Evolutionary conservation across 2,113 vertebrate genomes (phyloP).

Genomic region (Bothrops jararaca): DNA sequence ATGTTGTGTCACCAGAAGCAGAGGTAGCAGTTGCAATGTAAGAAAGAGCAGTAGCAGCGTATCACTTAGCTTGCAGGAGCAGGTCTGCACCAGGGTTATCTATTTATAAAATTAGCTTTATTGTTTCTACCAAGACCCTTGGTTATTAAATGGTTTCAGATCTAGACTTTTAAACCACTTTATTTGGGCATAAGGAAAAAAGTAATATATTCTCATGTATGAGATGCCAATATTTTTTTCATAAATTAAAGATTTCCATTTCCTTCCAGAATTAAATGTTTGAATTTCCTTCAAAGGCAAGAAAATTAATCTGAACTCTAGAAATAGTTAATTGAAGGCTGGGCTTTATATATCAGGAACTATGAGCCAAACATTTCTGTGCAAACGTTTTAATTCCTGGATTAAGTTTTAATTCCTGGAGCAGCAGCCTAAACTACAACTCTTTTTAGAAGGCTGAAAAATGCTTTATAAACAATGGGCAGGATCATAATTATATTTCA

Average conservation of each 20-base stretch:
- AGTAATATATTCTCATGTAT: not conserved
- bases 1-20: not conserved
- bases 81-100: not conserved
- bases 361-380: not conserved
- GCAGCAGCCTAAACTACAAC: not conserved
- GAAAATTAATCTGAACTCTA: not conserved
- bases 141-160: not conserved
- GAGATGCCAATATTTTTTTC: not conserved
- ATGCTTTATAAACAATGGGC: not conserved
- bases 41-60: not conserved
- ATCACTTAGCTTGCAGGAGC: not conserved
- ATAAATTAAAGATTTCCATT: not conserved
- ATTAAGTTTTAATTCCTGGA: not conserved
- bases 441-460: not conserved
- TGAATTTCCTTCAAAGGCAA: not conserved
- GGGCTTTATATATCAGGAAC: not conserved
- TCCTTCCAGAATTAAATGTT: not conserved
- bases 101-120: not conserved
- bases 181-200: not conserved
- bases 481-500: not conserved
- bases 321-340: not conserved
- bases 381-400: not conserved
- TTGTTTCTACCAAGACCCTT: not conserved
- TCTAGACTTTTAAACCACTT: not conserved
- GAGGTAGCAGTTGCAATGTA: not conserved